These are phyloP conservation scores for Strigamia transsilvanica DNA, from an alignment of 2,888 invertebrate species.

Conservation along the genomic window DNA sequence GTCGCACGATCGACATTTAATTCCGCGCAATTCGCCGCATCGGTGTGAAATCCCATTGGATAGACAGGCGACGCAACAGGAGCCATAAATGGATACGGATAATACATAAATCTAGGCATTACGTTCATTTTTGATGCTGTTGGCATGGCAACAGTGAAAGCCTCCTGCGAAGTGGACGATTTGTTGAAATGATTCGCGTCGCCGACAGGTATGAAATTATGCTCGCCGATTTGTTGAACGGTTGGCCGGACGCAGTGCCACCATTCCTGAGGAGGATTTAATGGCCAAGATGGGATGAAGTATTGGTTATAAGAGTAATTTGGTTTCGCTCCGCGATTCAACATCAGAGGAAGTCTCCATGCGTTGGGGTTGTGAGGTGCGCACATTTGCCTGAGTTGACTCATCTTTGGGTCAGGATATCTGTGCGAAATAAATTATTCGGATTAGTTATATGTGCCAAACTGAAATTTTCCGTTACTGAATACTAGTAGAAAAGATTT, in stretches of 20 bases:
- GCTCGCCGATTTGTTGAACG: constrained; percentile 1
- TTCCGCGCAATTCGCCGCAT: constrained; percentile 19
- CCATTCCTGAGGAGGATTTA: constrained; percentile 17
- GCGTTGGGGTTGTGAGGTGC: background rate
- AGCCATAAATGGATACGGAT: background rate
- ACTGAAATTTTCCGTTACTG: background rate
- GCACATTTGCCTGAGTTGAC: constrained; percentile 24
- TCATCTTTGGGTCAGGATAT: background rate
- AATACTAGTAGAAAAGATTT: background rate
- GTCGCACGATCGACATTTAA: background rate
- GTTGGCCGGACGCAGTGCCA: background rate
- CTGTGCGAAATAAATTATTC: too few relatives aligned
- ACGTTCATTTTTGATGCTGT: background rate
- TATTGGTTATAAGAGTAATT: constrained; percentile 6
- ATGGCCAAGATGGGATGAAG: constrained; percentile 4
- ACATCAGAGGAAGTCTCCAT: constrained; percentile 7
- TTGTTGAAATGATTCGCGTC: background rate
- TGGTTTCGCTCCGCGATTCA: constrained; percentile 1
- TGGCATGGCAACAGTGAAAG: too few relatives aligned
- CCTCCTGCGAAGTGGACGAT: too few relatives aligned
- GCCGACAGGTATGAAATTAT: background rate
- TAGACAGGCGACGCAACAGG: background rate
- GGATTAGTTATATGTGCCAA: background rate
- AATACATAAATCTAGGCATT: background rate
- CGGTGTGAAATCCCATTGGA: constrained; percentile 13